Evolutionary conservation across 35 echinoderm and acorn worm genomes (phyloP).

Genomic region (Lytechinus pictus): DNA sequence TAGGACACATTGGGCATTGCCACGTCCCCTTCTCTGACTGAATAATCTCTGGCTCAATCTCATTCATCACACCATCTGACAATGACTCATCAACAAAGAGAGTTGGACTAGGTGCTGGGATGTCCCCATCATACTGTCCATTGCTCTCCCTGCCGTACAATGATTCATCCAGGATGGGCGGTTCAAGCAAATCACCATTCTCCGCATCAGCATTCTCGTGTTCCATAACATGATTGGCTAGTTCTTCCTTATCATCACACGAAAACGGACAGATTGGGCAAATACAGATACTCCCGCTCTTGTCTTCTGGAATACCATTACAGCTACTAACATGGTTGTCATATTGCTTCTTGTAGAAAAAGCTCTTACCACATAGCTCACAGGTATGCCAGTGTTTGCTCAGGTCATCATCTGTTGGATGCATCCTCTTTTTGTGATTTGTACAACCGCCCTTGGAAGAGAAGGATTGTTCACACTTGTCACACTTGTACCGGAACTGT

Average conservation of each 20-base stretch:
- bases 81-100: neutral
- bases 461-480: constrained; percentile 39
- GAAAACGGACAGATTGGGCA: constrained; percentile 37
- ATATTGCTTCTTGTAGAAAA: constrained; percentile 54
- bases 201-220: neutral
- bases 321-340: constrained; percentile 6
- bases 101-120: neutral
- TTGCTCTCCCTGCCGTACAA: constrained; percentile 15
- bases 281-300: neutral
- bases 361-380: constrained; percentile 34
- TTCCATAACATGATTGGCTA: constrained; percentile 8
- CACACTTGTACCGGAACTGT: constrained; percentile 40
- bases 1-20: constrained; percentile 49
- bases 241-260: constrained; percentile 10
- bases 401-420: constrained; percentile 42
- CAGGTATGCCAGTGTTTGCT: constrained; percentile 40
- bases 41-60: constrained; percentile 6
- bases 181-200: neutral
- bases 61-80: neutral
- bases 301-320: neutral
- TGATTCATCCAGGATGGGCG: neutral
- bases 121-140: constrained; percentile 27
- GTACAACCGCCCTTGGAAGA: constrained; percentile 36
- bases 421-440: constrained; percentile 42
- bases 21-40: constrained; percentile 46